These are phyloP conservation scores for Steinernema carpocapsae DNA, from an alignment of 2,888 invertebrate genomes.

Conservation along the genomic window DNA sequence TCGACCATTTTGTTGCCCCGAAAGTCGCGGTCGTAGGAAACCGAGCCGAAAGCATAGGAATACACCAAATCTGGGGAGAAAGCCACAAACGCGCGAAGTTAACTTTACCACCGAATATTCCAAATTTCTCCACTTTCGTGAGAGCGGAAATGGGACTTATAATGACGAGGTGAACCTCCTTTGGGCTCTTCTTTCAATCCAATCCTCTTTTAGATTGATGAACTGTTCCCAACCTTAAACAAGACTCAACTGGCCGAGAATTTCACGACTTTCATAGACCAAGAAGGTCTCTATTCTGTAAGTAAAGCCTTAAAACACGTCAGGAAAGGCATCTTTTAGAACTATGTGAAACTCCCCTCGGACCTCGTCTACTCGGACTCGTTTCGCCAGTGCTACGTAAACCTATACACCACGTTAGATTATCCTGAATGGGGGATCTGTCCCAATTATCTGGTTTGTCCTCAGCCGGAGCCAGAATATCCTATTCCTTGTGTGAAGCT, in stretches of 20 bases:
- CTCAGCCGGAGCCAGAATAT: not conserved
- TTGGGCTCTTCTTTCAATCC: not conserved
- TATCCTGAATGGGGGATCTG: slow-evolving; percentile 28
- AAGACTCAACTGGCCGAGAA: slow-evolving; percentile 9
- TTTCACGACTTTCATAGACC: not conserved
- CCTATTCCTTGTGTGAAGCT: not conserved
- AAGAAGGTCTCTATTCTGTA: not conserved
- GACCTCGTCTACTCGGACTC: not conserved
- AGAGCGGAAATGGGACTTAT: too few species aligned
- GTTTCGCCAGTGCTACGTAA: not conserved
- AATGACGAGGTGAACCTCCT: too few species aligned
- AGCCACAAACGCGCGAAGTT: too few species aligned
- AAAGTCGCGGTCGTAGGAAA: too few species aligned
- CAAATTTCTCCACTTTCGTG: too few species aligned
- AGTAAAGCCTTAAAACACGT: not conserved
- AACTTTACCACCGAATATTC: too few species aligned
- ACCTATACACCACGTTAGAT: not conserved
- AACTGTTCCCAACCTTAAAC: not conserved
- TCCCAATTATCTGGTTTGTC: slow-evolving; percentile 14
- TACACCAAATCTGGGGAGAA: too few species aligned
- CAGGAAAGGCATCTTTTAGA: not conserved
- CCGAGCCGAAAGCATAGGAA: too few species aligned
- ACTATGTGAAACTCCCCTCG: not conserved
- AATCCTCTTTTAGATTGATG: not conserved
- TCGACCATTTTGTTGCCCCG: too few species aligned